A percentile compares a stretch with the other conserved stretches of the same genome.
Conservation (phyloP, 2,797 vertebrate species). For the Parambassis ranga region DNA sequence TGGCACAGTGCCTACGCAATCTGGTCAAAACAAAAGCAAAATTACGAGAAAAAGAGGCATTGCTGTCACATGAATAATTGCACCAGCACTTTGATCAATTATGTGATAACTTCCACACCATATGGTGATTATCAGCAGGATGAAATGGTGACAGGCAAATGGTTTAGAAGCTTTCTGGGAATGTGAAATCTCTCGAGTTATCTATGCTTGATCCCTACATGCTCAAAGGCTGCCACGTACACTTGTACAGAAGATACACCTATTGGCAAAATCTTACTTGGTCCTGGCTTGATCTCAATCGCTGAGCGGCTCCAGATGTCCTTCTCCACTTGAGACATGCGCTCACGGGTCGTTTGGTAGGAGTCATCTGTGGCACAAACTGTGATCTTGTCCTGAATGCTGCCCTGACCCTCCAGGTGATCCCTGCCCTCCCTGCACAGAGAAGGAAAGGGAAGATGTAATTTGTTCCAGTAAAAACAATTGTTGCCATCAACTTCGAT, state of each 20-base stretch:
- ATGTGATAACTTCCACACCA: slow-evolving; percentile 64
- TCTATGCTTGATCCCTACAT: slow-evolving; percentile 41
- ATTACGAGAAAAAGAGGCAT: slow-evolving; percentile 47
- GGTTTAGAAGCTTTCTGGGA: slow-evolving; percentile 38
- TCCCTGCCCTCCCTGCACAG: slow-evolving; percentile 80
- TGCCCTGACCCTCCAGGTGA: slow-evolving; percentile 85
- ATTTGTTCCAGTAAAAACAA: too few species aligned
- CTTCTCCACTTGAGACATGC: slow-evolving; percentile 83
- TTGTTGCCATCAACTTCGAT: not conserved
- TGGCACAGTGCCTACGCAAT: slow-evolving; percentile 64
- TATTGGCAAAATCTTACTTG: slow-evolving; percentile 70
- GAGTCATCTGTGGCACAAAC: slow-evolving; percentile 87
- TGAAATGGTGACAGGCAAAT: slow-evolving; percentile 35
- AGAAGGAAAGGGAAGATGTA: slow-evolving; percentile 10
- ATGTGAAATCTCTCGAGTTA: slow-evolving; percentile 31
- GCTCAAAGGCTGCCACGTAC: slow-evolving; percentile 17
- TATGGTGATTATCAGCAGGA: slow-evolving; percentile 62
- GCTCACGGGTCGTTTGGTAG: slow-evolving; percentile 81
- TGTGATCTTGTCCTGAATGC: slow-evolving; percentile 88
- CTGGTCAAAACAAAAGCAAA: slow-evolving; percentile 59
- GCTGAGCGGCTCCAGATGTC: slow-evolving; percentile 84
- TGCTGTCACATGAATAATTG: slow-evolving; percentile 53
- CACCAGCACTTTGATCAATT: slow-evolving; percentile 65
- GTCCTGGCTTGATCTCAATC: slow-evolving; percentile 82
- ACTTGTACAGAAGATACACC: slow-evolving; percentile 14